Percentiles rank a stretch among this genome's conserved stretches.
phyloP scores from a whole-genome alignment of 1,140 invertebrate species.

The Aplysia californica region DNA sequence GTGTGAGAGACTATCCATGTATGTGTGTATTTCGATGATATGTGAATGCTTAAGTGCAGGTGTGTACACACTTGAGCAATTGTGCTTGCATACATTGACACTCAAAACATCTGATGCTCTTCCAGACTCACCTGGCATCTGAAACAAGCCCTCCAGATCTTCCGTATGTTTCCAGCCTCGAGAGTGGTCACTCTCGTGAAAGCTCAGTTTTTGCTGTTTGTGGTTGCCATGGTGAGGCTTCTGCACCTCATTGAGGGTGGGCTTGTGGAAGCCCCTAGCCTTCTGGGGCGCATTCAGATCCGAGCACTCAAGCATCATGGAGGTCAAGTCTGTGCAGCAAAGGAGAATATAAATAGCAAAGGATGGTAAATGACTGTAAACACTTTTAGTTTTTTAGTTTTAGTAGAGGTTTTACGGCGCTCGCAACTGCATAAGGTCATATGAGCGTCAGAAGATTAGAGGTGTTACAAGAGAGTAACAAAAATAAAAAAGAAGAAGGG shows the following conservation, averaged over 20 bases:
- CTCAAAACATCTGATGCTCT: too few species aligned
- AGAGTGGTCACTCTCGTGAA: conserved; percentile 48
- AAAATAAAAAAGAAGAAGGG: too few species aligned
- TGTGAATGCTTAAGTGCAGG: too few species aligned
- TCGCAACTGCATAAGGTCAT: too few species aligned
- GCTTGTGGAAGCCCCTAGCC: conserved; percentile 55
- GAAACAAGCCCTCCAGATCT: conserved; percentile 49
- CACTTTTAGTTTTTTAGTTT: too few species aligned
- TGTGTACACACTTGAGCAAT: too few species aligned
- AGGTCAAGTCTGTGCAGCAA: conserved; percentile 44
- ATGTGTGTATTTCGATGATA: too few species aligned
- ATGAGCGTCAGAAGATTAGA: too few species aligned
- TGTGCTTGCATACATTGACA: too few species aligned
- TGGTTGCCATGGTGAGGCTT: conserved; percentile 25
- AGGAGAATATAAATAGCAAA: background rate
- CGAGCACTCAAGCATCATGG: conserved; percentile 59
- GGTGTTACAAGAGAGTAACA: too few species aligned
- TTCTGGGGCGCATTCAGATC: conserved; percentile 52
- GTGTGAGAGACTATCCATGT: too few species aligned
- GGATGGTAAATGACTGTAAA: background rate
- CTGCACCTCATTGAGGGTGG: conserved; percentile 46
- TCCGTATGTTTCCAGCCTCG: conserved; percentile 45
- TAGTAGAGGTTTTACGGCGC: too few species aligned
- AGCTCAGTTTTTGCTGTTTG: background rate
- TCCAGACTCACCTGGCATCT: conserved; percentile 30